phyloP scores from a whole-genome alignment of 2,797 vertebrate genomes.

The Harpagifer antarcticus region DNA sequence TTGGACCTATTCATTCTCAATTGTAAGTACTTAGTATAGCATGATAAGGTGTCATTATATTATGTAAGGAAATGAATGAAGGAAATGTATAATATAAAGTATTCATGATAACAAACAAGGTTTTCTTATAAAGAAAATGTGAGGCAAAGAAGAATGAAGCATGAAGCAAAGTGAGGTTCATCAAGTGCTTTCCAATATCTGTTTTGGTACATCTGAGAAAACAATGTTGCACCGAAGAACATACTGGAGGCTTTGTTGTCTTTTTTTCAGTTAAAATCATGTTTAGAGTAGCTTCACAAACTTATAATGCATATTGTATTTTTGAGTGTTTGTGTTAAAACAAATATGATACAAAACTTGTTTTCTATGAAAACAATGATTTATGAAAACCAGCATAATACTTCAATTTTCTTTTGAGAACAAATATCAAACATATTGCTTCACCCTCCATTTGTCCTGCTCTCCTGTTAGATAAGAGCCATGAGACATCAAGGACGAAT shows the following conservation, averaged over 20 bases:
- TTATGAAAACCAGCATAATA: no score
- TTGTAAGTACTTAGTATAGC: not conserved
- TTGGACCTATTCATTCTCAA: not conserved
- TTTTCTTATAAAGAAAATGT: not conserved
- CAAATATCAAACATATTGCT: no score
- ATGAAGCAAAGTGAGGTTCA: not conserved
- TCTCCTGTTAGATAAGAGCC: conserved; percentile 11
- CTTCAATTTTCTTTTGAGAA: no score
- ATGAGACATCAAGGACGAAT: conserved; percentile 18
- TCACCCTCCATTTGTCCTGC: not conserved
- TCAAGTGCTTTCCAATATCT: not conserved
- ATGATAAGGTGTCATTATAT: not conserved
- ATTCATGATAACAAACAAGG: not conserved
- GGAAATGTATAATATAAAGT: no score
- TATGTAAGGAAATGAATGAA: not conserved
- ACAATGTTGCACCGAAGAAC: not conserved
- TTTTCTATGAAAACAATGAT: no score
- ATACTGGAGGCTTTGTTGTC: not conserved
- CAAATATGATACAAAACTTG: no score
- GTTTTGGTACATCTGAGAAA: not conserved
- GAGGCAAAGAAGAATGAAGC: not conserved
- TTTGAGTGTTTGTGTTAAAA: no score
- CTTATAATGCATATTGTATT: not conserved
- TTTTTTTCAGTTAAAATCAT: not conserved
- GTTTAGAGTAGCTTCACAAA: not conserved